Base-by-base conservation (phyloP, 2,888 invertebrate genomes). In the Tigriopus californicus region DNA sequence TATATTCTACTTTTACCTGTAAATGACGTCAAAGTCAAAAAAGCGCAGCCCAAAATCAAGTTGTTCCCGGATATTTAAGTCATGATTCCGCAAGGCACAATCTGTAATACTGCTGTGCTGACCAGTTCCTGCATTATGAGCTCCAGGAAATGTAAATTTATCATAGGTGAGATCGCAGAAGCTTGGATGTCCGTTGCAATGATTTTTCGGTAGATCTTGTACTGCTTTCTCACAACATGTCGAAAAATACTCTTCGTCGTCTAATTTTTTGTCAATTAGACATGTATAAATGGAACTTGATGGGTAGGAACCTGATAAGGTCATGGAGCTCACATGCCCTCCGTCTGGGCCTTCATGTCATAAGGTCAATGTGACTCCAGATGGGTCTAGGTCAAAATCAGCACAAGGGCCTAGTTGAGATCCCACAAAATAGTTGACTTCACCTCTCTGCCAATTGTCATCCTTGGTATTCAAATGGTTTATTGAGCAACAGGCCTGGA, bases 111-210 rank as follows among this genome's bases (percentile, higher is more conserved):
- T 46, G 10, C 40, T 40, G 3, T 18, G 18, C 4, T 33, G 25
- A 11, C 59, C 59, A 18, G 59, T 59, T n/a, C 59, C 59, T 12
- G 59, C 51, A 42, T 59, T 59, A 15, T 59, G 58, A 1, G 59
- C 42, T 11, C 59, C 58, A 18, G 44, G 22, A 56, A 56, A 56
- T 12, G 56, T 56, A 1, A 46, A 18, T 22, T 44, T 8, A n/a
- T 56, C 20, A 46, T 22, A 56, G n/a, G 20, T 41, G 22, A 42
- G 11, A 18, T 24, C 15, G 5, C 56, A 56, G 44, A 56, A 56
- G 1, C 44, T 10, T 8, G 15, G 18, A 22, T 46, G 20, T 41
- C 56, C 56, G 44, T 56, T 42, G 33, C 56, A 56, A 18, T 18
- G n/a, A 15, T 44, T 10, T 6, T 18, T 10, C 44, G 18, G 44